A percentile compares a stretch with the other conserved stretches of the same genome.
Conservation (phyloP, 2,888 invertebrate genomes). For the Thysanoteuthis rhombus region DNA sequence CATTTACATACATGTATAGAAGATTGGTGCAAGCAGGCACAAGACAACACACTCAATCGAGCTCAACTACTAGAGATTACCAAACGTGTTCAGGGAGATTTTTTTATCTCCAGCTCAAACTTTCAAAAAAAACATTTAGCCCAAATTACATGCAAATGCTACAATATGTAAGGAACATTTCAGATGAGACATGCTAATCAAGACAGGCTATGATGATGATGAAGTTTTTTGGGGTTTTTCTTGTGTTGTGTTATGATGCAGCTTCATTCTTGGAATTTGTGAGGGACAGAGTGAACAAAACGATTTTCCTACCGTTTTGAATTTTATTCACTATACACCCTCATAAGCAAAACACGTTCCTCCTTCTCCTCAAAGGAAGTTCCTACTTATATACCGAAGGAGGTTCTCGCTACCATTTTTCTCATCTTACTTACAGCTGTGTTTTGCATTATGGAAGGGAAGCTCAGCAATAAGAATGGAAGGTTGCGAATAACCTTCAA, state of each 20-base stretch:
- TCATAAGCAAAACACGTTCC: no score
- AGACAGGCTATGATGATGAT: conserved; percentile 28
- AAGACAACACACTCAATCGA: conserved; percentile 29
- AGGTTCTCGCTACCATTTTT: no score
- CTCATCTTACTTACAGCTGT: no score
- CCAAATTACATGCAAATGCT: conserved; percentile 32
- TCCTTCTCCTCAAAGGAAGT: no score
- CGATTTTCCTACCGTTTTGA: not conserved
- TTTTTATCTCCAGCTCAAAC: conserved; percentile 20
- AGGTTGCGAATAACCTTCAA: no score
- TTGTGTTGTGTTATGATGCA: not conserved
- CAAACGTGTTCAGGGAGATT: conserved; percentile 30
- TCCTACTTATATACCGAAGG: no score
- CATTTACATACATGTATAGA: conserved; percentile 30
- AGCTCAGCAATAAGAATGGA: no score
- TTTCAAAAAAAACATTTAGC: conserved; percentile 26
- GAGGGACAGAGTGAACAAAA: not conserved
- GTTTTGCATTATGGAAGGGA: no score
- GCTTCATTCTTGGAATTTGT: not conserved
- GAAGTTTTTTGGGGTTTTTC: not conserved
- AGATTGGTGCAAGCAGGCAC: conserved; percentile 31
- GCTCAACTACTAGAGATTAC: conserved; percentile 31
- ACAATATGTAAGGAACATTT: conserved; percentile 31
- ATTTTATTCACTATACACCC: not conserved
- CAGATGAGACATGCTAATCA: conserved; percentile 27